Conservation (phyloP, 2,113 vertebrate genomes). For the Cyphomyrus plagiostoma region DNA sequence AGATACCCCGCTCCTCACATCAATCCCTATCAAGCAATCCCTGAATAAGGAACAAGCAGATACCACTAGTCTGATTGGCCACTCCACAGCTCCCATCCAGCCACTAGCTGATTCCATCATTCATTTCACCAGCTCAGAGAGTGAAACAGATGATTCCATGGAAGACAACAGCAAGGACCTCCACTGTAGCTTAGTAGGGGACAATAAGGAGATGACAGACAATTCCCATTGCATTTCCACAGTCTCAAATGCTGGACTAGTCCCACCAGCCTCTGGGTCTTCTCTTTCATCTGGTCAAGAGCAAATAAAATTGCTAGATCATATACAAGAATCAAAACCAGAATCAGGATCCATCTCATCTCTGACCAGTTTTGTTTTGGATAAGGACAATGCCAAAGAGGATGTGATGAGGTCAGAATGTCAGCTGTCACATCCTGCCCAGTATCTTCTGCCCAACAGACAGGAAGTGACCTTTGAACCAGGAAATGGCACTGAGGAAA, state of each 20-base stretch:
- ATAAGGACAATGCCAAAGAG: neutral
- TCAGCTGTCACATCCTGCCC: neutral
- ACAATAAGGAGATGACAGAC: neutral
- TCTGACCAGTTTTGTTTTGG: neutral
- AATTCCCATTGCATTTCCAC: neutral
- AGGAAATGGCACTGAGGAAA: neutral
- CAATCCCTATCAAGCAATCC: neutral
- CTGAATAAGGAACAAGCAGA: neutral
- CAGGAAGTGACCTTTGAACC: neutral
- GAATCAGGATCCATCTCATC: neutral
- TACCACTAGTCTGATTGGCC: neutral
- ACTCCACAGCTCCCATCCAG: neutral
- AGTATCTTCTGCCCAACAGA: neutral
- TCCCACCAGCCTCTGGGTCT: neutral
- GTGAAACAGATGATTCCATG: conserved; percentile 47
- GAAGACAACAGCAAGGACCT: conserved; percentile 40
- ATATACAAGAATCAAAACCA: neutral
- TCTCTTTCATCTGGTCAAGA: neutral
- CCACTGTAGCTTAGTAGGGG: neutral
- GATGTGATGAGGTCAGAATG: neutral
- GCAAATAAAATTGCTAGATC: neutral
- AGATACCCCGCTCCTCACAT: neutral
- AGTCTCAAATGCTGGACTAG: neutral
- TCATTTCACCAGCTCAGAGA: conserved; percentile 52
- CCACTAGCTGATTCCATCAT: neutral